These are phyloP conservation scores for Drosophila ananassae DNA, from an alignment of 1,140 invertebrate genomes.

Conservation along the genomic window DNA sequence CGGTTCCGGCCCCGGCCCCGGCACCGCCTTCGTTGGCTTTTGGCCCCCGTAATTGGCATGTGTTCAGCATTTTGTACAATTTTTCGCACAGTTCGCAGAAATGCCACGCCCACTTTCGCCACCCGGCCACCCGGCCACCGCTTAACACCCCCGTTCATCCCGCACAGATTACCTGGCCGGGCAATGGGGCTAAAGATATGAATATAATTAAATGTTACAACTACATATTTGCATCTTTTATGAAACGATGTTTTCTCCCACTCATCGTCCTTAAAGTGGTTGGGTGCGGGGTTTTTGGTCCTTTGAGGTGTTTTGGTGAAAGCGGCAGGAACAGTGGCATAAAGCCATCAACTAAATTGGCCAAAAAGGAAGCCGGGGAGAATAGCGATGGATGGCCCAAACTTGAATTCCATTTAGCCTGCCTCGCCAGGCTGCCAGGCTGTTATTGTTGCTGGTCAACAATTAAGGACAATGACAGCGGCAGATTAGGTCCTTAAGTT, in stretches of 20 bases:
- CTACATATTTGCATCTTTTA: slow-evolving; percentile 77
- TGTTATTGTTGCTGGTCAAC: slow-evolving; percentile 65
- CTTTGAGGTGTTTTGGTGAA: slow-evolving; percentile 63
- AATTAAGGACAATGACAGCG: slow-evolving; percentile 75
- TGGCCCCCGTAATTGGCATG: slow-evolving; percentile 74
- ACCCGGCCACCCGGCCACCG: slow-evolving; percentile 14
- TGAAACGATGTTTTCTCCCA: slow-evolving; percentile 55
- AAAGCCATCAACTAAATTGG: slow-evolving; percentile 77
- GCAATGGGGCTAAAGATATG: slow-evolving; percentile 76
- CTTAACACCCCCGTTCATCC: slow-evolving; percentile 17
- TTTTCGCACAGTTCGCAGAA: slow-evolving; percentile 78
- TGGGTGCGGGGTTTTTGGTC: neutral
- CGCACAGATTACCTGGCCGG: slow-evolving; percentile 69
- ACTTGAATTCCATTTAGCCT: slow-evolving; percentile 65
- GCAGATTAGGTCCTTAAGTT: slow-evolving; percentile 74
- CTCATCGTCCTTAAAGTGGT: slow-evolving; percentile 5
- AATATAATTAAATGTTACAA: slow-evolving; percentile 82
- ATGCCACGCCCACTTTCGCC: slow-evolving; percentile 40
- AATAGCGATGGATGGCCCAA: slow-evolving; percentile 28
- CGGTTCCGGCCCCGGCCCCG: neutral
- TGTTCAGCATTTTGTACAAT: slow-evolving; percentile 80
- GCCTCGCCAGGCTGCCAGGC: neutral
- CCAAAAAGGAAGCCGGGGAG: slow-evolving; percentile 7
- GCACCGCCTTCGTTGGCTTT: slow-evolving; percentile 9
- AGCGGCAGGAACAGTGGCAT: slow-evolving; percentile 33